Evolutionary conservation across 2,888 invertebrate genomes (phyloP).

Genomic region (Lobophora halterata): DNA sequence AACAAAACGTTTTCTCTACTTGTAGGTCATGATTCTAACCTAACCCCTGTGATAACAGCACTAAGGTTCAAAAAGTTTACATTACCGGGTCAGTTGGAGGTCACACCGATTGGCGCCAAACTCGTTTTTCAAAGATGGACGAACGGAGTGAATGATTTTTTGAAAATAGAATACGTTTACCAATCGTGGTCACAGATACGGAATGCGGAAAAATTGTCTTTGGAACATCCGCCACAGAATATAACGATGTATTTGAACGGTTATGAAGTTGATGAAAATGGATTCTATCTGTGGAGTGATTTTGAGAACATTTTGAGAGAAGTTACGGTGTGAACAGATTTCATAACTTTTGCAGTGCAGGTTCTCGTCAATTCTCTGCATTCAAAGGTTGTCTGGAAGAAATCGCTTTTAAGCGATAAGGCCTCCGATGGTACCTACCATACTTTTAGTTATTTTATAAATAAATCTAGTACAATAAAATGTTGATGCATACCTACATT

Average conservation of each 20-base stretch:
- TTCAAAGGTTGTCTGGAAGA: no score
- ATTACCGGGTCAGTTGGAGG: constrained; percentile 51
- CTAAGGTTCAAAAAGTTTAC: constrained; percentile 47
- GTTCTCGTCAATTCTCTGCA: no score
- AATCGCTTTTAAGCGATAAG: no score
- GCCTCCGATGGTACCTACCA: no score
- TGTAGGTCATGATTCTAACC: constrained; percentile 64
- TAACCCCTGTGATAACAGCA: constrained; percentile 45
- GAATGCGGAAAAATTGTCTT: constrained; percentile 36
- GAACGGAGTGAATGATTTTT: constrained; percentile 37
- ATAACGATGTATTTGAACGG: constrained; percentile 41
- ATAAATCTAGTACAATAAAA: no score
- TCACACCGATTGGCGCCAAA: constrained; percentile 62
- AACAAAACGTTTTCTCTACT: constrained; percentile 44
- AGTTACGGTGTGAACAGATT: neutral
- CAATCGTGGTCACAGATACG: constrained; percentile 48
- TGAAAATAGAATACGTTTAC: constrained; percentile 61
- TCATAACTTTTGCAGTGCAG: no score
- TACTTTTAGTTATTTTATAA: no score
- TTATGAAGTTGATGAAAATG: constrained; percentile 42
- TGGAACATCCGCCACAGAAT: constrained; percentile 45
- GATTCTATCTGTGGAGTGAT: constrained; percentile 54
- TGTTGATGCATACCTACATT: no score
- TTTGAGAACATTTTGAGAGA: constrained; percentile 29
- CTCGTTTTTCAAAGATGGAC: constrained; percentile 63